Evolutionary conservation across 1,140 invertebrate genomes (phyloP), one percentile per base, ranked within the genome.

Genomic region (Drusus annulatus): DNA sequence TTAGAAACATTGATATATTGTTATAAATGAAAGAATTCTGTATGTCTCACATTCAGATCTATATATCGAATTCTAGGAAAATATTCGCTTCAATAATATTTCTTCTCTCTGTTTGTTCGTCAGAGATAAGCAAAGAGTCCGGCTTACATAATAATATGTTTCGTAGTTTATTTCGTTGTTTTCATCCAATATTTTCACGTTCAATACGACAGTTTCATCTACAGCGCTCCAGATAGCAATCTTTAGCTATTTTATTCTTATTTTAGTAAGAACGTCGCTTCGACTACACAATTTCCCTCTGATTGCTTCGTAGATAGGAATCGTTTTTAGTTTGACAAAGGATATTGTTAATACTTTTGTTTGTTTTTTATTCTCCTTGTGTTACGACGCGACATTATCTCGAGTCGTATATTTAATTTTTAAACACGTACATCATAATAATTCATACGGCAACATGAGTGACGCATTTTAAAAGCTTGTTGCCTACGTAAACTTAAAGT

Each of bases 161-260:
- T 65, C 21, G 21, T n/a, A 7, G 19, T 71, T 71, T 71, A 51
- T 51, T 71, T 71, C 17, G 68, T 19, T 71, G 68, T 71, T 71
- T 71, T 51, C 45, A 1, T 51, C 16, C 23, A 50, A 45, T 51
- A 51, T 71, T 65, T 71, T 51, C 68, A 71, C 19, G 68, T 31
- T 45, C 68, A 71, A 71, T 71, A 19, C 19, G 62, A 45, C 36
- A 31, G 68, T 71, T 71, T 50, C 68, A 71, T 50, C 31, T 50
- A 45, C 68, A 45, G 23, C n/a, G 68, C 36, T 71, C 68, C 68
- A 71, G 68, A 71, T 71, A 21, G 68, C 31, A 71, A 71, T 71
- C 68, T 71, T 51, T 45, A 45, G 45, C 50, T 36, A 51, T 71
- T 71, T 71, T 71, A 71, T 71, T 71, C 19, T 71, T 51, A 6